phyloP scores from a whole-genome alignment of 2,888 invertebrate genomes.

The Campaea margaritaria region DNA sequence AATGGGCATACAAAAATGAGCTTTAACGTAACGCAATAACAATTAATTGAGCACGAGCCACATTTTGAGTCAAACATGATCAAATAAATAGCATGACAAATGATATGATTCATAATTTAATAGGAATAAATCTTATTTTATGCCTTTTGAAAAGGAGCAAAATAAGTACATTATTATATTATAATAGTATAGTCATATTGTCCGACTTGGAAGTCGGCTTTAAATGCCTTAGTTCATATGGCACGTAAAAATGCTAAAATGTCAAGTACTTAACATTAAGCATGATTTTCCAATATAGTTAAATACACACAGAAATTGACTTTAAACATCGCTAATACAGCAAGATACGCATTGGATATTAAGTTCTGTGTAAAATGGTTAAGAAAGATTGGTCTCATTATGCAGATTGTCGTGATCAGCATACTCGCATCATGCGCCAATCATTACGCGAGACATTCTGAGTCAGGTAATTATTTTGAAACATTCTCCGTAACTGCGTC shows the following conservation, averaged over 20 bases:
- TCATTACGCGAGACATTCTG: conserved; percentile 1
- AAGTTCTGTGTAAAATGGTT: conserved; percentile 32
- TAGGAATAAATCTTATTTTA: conserved; percentile 35
- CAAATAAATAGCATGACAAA: conserved; percentile 43
- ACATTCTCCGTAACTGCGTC: conserved; percentile 21
- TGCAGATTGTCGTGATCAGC: conserved; percentile 35
- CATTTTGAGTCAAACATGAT: conserved; percentile 45
- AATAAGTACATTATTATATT: conserved; percentile 30
- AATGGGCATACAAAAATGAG: conserved; percentile 49
- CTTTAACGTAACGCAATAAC: conserved; percentile 54
- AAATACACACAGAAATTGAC: conserved; percentile 35
- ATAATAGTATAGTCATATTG: conserved; percentile 15
- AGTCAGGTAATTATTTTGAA: conserved; percentile 19
- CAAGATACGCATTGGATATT: conserved; percentile 22
- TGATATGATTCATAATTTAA: conserved; percentile 46
- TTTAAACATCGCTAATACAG: conserved; percentile 34
- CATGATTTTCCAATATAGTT: conserved; percentile 10
- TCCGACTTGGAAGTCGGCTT: conserved; percentile 31
- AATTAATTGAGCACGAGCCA: conserved; percentile 63
- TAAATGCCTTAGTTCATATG: conserved; percentile 39
- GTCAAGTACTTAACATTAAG: conserved; percentile 30
- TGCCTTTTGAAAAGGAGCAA: conserved; percentile 41
- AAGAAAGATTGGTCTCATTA: conserved; percentile 30
- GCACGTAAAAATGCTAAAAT: conserved; percentile 39
- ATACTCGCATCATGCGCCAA: conserved; percentile 17